Conservation (phyloP, 2,113 vertebrate genomes). For the Henicopernis longicauda region DNA sequence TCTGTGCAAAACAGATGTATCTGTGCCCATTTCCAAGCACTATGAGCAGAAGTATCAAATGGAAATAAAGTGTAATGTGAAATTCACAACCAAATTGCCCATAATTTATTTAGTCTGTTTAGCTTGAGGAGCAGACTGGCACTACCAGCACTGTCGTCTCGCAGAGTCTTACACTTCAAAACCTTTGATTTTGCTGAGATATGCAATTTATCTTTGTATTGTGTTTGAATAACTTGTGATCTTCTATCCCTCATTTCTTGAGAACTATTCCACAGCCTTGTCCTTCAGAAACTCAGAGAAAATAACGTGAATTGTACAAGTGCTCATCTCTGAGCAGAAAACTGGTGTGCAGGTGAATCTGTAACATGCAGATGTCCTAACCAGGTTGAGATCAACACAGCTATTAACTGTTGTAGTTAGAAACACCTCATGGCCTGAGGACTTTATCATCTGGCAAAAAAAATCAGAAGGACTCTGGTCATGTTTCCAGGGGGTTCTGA, state of each 20-base stretch:
- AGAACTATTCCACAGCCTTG: background rate
- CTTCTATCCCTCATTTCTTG: background rate
- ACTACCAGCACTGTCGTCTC: background rate
- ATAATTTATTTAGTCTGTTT: slow-evolving; percentile 40
- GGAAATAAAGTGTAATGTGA: background rate
- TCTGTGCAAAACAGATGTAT: background rate
- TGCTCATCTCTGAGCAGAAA: background rate
- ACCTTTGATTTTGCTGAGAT: background rate
- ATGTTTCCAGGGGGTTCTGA: background rate
- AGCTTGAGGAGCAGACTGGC: background rate
- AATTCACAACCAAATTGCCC: background rate
- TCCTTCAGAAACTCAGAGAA: background rate
- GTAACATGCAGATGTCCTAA: background rate
- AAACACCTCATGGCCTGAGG: background rate
- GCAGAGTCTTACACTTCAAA: background rate
- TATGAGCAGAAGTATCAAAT: background rate
- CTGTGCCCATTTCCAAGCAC: slow-evolving; percentile 8
- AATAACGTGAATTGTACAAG: background rate
- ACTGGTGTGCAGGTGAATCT: background rate
- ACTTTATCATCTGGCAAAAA: background rate
- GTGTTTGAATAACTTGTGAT: background rate
- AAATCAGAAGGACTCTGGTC: background rate
- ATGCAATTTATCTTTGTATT: background rate
- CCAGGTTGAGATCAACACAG: background rate
- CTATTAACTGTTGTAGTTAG: background rate